Conservation (phyloP, 2,113 vertebrate species). For the Salminus brasiliensis region DNA sequence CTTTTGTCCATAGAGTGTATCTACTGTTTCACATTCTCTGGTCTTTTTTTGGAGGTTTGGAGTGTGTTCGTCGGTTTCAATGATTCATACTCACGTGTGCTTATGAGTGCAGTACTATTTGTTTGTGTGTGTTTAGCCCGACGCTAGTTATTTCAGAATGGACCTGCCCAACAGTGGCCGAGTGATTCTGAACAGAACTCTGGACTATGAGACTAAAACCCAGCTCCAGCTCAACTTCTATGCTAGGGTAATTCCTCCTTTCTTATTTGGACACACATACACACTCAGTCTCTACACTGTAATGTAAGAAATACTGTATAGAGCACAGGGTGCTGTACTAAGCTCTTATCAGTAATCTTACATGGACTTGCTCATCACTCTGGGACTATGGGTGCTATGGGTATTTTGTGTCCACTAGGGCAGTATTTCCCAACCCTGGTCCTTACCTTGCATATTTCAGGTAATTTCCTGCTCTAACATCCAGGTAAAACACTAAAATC, state of each 20-base stretch:
- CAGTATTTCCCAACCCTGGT: no score
- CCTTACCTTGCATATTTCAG: neutral
- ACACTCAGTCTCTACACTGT: no score
- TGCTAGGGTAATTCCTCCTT: conserved; percentile 70
- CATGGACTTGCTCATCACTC: no score
- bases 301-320: no score
- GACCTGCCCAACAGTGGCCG: conserved; percentile 80
- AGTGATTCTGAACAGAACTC: conserved; percentile 74
- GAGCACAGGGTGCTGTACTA: no score
- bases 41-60: neutral
- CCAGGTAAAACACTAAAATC: no score
- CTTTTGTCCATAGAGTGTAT: no score
- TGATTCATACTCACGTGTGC: neutral
- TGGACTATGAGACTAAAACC: conserved; percentile 81
- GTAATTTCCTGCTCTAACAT: no score
- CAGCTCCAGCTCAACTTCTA: conserved; percentile 74
- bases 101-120: neutral
- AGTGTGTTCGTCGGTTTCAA: neutral
- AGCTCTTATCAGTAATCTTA: no score
- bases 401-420: neutral
- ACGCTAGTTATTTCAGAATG: conserved; percentile 79
- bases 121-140: conserved; percentile 70
- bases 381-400: neutral
- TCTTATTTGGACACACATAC: neutral
- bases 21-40: no score